These are phyloP conservation scores for Pluvialis apricaria DNA, from an alignment of 2,113 vertebrate species.

Conservation along the genomic window DNA sequence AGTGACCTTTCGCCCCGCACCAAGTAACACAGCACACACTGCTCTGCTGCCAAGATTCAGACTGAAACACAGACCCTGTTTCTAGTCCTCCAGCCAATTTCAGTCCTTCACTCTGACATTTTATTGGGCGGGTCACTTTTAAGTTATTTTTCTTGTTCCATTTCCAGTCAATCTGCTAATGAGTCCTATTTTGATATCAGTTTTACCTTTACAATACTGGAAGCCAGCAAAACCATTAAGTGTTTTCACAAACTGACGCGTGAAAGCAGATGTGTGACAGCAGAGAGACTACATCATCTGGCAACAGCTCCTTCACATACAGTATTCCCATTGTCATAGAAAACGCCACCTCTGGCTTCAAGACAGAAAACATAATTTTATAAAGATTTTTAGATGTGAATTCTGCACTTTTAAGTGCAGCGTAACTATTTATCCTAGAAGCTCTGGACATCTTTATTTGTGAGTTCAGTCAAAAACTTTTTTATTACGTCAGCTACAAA, in stretches of 20 bases:
- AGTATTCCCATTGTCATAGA: background rate
- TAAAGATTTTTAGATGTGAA: background rate
- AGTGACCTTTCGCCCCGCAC: background rate
- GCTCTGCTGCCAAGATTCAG: background rate
- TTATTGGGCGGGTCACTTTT: background rate
- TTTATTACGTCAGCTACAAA: background rate
- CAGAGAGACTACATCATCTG: background rate
- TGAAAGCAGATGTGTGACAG: background rate
- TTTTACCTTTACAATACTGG: background rate
- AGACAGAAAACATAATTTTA: background rate
- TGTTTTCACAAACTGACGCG: background rate
- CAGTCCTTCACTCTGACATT: background rate
- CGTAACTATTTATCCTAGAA: background rate
- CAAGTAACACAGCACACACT: background rate
- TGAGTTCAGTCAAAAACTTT: background rate
- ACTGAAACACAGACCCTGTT: background rate
- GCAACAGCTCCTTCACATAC: background rate
- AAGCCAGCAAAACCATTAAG: background rate
- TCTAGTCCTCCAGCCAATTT: background rate
- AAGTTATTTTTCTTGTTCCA: background rate
- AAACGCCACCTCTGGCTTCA: conserved; percentile 28
- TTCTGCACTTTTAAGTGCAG: background rate
- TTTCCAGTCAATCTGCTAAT: background rate
- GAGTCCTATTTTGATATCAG: background rate
- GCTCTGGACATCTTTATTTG: background rate